Base-by-base conservation (phyloP, 2,113 vertebrate genomes). In the Coreoperca whiteheadi region DNA sequence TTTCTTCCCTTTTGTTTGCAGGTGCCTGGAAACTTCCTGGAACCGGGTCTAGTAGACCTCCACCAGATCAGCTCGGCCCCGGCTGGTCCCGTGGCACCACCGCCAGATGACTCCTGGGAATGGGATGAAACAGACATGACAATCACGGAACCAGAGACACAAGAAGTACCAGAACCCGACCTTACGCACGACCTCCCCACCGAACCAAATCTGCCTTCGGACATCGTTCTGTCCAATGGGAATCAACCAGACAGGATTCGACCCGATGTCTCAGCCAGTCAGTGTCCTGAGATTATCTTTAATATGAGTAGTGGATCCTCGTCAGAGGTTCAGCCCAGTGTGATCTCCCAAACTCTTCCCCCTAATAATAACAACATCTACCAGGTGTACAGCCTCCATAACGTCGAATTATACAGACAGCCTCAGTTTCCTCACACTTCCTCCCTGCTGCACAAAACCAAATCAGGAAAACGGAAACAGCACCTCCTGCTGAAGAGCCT, bases 91-190 rank as follows among this genome's bases (percentile, higher is more conserved):
- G 92, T 67, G 57, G 96, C 92, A 18, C 92, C 69, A 28, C 34
- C 39, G 0, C 67, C 82, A 0, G 97, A 98, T 68, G 98, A 99
- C 89, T 98, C 96, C 43, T 95, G 98, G 88, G 98, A 99, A 90
- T 99, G 98, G 98, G 98, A 99, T 83, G 98, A 99, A 88, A 99
- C 95, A 2, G 98, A 99, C 72, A 98, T 99, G 90, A 96, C 97
- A 79, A 96, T 97, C 93, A 89, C 96, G 54, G 94, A 96, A 39
- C 86, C 95, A 78, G 96, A 97, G 25, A 83, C 90, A 41, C 94
- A 65, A 84, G 94, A 96, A 30, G 71, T 0, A 12, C 53, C 43
- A 18, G 74, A 84, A 56, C 94, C 91, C 50, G 95, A 96, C 83
- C 92, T 94, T 23, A 94, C 93, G 21, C 83, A 88, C 18, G 92